Base-by-base conservation (phyloP, 1,140 invertebrate species). In the Littorina saxatilis region DNA sequence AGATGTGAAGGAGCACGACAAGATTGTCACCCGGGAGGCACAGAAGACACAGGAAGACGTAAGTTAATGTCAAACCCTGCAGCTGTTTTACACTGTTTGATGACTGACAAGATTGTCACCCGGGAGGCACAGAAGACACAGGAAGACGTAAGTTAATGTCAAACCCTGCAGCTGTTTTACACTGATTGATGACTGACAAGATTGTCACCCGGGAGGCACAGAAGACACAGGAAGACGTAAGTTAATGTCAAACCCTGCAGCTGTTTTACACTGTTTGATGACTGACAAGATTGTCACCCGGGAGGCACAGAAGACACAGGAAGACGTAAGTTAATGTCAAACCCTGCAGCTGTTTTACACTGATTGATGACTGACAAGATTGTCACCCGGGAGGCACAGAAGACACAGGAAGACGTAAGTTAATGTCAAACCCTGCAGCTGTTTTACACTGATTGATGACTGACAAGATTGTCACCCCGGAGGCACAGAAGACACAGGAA, bases 1-100 rank as follows among this genome's bases (percentile, higher is more conserved):
- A 23, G 87, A 90, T 55, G 91, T 93, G 0, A 92, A 92, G 68
- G 92, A 92, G 75, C 92, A 92, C 87, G 92, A 93, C 77, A 87
- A 82, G 47, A 87, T 87, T 82, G 87, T 93, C 13, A 92, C 91
- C 11, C 86, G 87, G 58, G 89, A 92, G 78, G 91, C 91, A 7
- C 85, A 89, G 37, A 88, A 89, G 39, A 90, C 92, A 23, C 90
- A 92, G 83, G 89, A 91, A 86, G 91, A 92, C 85, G 92, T 92
- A 84, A 90, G 91, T 87, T 5, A 9, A 9, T 47, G 43, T 47
- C 7, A 17, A 5, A 47, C 17, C 43, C 17, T 5, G 43, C 17
- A 17, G 43, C 43, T 47, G 43, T 5, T 47, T 9, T 5, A 47
- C 7, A 47, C 5, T 47, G 43, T 5, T 47, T 5, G 43, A 17